phyloP scores from a whole-genome alignment of 2,888 invertebrate species.

The Chymomyza fuscimana region DNA sequence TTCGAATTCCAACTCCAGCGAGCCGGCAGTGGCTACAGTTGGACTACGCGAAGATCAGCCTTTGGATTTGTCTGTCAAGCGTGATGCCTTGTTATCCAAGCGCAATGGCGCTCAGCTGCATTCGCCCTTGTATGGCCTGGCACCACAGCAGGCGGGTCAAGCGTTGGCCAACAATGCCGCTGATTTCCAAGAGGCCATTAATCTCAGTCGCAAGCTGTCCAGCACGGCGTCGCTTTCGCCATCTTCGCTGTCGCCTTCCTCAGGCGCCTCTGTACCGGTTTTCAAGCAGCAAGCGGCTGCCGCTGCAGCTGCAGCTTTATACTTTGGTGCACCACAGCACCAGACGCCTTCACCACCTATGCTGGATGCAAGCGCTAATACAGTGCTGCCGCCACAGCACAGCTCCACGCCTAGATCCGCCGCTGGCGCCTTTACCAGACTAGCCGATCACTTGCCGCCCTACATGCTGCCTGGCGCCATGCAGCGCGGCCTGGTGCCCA shows the following conservation, averaged over 20 bases:
- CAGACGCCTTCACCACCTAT: conserved; percentile 66
- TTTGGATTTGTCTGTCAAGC: conserved; percentile 93
- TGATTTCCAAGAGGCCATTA: conserved; percentile 85
- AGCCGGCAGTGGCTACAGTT: conserved; percentile 10
- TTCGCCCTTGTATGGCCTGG: conserved; percentile 83
- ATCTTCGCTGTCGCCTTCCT: conserved; percentile 64
- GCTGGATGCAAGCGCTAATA: conserved; percentile 61
- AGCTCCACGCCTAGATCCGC: conserved; percentile 39
- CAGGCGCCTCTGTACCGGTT: conserved; percentile 59
- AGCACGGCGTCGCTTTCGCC: conserved; percentile 79
- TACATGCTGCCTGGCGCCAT: conserved; percentile 78
- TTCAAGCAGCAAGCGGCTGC: conserved; percentile 63
- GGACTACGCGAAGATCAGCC: conserved; percentile 85
- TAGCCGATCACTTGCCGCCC: conserved; percentile 72
- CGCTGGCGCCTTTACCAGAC: conserved; percentile 36
- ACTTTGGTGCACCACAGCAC: conserved; percentile 64
- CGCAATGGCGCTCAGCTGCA: conserved; percentile 42
- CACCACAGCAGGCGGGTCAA: conserved; percentile 81
- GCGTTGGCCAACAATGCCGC: conserved; percentile 1
- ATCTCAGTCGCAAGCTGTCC: conserved; percentile 86
- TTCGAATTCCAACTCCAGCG: conserved; percentile 39
- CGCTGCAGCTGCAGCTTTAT: conserved; percentile 72
- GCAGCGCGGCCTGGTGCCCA: conserved; percentile 82
- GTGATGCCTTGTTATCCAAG: conserved; percentile 81
- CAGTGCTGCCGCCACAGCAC: conserved; percentile 36